Percentiles rank a stretch among this genome's conserved stretches.
Conservation (phyloP, 1,140 invertebrate genomes). For the Diploscapter pachys region DNA sequence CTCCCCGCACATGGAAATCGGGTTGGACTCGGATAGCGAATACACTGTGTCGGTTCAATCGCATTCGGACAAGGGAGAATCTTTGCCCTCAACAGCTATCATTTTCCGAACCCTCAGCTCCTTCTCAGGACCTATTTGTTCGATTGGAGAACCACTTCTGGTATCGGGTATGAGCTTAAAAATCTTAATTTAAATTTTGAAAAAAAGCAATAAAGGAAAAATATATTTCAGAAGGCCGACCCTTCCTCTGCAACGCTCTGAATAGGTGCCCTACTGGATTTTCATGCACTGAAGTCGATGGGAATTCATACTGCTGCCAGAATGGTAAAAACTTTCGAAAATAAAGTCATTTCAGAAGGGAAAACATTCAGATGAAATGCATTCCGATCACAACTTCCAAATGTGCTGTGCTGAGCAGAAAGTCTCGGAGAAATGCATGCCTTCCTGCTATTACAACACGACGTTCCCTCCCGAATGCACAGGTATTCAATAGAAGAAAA, state of each 20-base stretch:
- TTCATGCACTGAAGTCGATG: conserved; percentile 7
- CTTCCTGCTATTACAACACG: conserved; percentile 21
- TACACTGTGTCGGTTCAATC: conserved; percentile 28
- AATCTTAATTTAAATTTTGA: no score
- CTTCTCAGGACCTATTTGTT: conserved; percentile 9
- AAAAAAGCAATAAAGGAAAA: no score
- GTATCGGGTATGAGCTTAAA: background rate
- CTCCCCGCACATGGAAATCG: conserved; percentile 19
- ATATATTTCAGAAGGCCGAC: conserved; percentile 12
- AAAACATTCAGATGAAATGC: conserved; percentile 3
- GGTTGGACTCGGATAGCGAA: conserved; percentile 30
- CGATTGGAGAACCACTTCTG: conserved; percentile 27
- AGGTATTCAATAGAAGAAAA: background rate
- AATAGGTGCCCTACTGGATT: conserved; percentile 27
- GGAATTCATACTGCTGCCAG: conserved; percentile 16
- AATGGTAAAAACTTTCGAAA: no score
- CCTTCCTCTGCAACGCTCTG: conserved; percentile 21
- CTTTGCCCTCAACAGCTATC: conserved; percentile 31
- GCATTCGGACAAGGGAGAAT: conserved; percentile 23
- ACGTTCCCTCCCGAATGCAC: conserved; percentile 23
- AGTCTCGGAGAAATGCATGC: conserved; percentile 14
- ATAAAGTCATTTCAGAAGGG: no score
- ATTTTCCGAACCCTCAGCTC: conserved; percentile 24
- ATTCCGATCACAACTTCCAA: conserved; percentile 23
- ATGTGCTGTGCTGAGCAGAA: conserved; percentile 26